Percentiles rank a stretch among this genome's conserved stretches.
Conservation (phyloP, 2,797 vertebrate genomes). For the Neosalanx taihuensis region DNA sequence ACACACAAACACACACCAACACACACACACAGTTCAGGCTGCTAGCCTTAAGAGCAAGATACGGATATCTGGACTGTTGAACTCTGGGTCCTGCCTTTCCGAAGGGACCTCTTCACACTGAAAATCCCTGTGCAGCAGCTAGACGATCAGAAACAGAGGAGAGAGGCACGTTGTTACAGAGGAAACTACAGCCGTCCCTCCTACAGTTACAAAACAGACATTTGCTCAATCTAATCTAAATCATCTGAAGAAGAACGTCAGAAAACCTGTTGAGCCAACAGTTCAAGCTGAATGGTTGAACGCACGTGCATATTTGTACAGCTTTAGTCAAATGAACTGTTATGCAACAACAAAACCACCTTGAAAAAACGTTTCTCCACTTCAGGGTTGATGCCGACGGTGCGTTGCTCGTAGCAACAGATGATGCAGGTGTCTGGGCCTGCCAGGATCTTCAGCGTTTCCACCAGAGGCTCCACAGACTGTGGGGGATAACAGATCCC, state of each 20-base stretch:
- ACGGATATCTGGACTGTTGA: conserved; percentile 90
- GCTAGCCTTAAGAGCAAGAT: conserved; percentile 74
- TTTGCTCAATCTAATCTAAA: background rate
- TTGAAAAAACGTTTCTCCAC: conserved; percentile 91
- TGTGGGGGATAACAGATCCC: conserved; percentile 42
- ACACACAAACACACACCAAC: conserved; percentile 1
- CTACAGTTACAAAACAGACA: background rate
- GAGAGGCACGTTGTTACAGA: conserved; percentile 3
- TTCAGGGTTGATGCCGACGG: conserved; percentile 89
- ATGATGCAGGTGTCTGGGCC: conserved; percentile 85
- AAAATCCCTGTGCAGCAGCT: conserved; percentile 88
- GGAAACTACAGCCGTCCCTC: background rate
- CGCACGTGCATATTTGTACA: too few species aligned
- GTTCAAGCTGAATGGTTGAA: too few species aligned
- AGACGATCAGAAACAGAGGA: conserved; percentile 19
- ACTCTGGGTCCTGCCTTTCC: conserved; percentile 89
- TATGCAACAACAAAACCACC: conserved; percentile 70
- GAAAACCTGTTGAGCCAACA: too few species aligned
- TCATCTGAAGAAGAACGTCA: too few species aligned
- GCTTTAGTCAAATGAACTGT: too few species aligned
- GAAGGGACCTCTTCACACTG: conserved; percentile 82
- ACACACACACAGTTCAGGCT: conserved; percentile 40
- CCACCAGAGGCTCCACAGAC: conserved; percentile 88
- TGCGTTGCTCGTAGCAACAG: conserved; percentile 96
- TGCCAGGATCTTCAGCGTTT: conserved; percentile 84